Base-by-base conservation (phyloP, 2,888 invertebrate genomes). In the Cantharis flavilabris region DNA sequence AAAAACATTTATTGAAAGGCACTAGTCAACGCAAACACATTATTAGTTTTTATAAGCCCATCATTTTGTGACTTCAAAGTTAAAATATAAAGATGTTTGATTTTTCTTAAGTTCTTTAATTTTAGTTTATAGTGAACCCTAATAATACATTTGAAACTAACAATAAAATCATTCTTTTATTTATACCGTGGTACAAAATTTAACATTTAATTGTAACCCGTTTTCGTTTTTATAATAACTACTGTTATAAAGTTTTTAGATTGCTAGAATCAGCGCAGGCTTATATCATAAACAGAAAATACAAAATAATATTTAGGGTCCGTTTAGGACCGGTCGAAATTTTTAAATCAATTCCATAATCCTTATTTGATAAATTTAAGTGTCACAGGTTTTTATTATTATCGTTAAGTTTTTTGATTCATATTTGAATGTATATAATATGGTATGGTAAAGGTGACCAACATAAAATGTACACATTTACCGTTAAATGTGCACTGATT, bases 1-100 rank as follows among this genome's bases (percentile, higher is more conserved):
- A 79, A 79, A 74, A 79, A 79, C 80, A 78, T 80, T 80, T 80
- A 80, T 80, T 75, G 80, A 78, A 72, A 70, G 75, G 76, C 49
- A 74, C 67, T 71, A 67, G 30, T 69, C 65, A 70, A 77, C 63
- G 16, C 26, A 72, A 26, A 69, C 73, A 65, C 74, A 73, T 80
- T 72, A 78, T 80, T 75, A 67, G 20, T 80, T 76, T 70, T 69
- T 64, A 33, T 33, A 64, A 70, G 69, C 62, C 23, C 70, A 62
- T 75, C 70, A 76, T 72, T 79, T 70, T 63, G 72, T 49, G 72
- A 72, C 73, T 76, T 71, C 69, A 64, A 30, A 69, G 63, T 49
- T 26, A 20, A 67, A 64, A 73, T 62, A 76, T 75, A 62, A 77
- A 79, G 79, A 79, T 72, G 77, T 79, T 72, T 69, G 72, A 65